Conservation (phyloP, 2,797 vertebrate genomes). For the Mus caroli region DNA sequence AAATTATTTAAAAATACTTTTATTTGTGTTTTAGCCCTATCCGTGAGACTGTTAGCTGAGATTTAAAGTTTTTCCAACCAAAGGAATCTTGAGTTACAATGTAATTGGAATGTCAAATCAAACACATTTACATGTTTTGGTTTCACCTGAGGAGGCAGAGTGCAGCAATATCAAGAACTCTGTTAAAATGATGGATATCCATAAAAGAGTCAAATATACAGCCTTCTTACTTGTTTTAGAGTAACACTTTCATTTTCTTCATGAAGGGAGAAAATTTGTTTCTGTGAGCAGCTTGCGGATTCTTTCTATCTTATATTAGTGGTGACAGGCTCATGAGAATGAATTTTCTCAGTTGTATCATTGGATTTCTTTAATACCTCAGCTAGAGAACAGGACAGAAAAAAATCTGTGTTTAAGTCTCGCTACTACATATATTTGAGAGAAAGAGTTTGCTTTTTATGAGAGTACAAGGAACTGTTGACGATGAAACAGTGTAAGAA, state of each 20-base stretch:
- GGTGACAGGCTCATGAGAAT: slow-evolving; percentile 10
- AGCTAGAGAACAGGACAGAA: not conserved
- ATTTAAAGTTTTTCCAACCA: slow-evolving; percentile 58
- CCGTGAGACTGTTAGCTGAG: slow-evolving; percentile 2
- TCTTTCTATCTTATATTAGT: not conserved
- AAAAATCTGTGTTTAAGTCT: slow-evolving; percentile 6
- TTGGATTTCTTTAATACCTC: not conserved
- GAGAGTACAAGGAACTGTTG: slow-evolving; percentile 58
- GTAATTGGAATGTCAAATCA: slow-evolving; percentile 79
- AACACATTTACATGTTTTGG: slow-evolving; percentile 60
- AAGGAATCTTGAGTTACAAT: slow-evolving; percentile 71
- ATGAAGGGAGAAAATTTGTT: not conserved
- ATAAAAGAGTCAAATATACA: slow-evolving; percentile 31
- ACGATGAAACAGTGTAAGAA: slow-evolving; percentile 78
- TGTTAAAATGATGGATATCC: not conserved
- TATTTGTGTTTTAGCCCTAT: slow-evolving; percentile 65
- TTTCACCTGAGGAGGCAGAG: slow-evolving; percentile 30
- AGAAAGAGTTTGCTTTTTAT: slow-evolving; percentile 65
- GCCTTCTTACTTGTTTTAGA: not conserved
- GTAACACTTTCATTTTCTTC: not conserved
- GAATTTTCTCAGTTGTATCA: not conserved
- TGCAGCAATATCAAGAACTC: not conserved
- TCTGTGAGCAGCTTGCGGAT: not conserved
- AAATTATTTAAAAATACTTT: not conserved
- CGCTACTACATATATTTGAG: slow-evolving; percentile 27